Evolutionary conservation across 2,113 vertebrate species (phyloP).

Genomic region (Pseudopodoces humilis): DNA sequence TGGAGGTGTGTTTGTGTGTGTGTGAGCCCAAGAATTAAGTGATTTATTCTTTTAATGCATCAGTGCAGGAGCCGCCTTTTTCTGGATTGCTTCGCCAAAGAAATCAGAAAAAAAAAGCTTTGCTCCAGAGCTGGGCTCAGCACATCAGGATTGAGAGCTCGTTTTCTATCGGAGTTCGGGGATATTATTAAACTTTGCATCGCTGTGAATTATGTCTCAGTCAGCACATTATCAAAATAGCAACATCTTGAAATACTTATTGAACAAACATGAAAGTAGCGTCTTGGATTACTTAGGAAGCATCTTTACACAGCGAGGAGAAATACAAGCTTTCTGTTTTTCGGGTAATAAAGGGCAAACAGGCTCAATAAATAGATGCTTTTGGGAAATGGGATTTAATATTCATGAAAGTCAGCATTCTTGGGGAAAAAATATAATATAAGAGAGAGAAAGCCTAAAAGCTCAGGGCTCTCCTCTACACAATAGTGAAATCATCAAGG

Average conservation of each 20-base stretch:
- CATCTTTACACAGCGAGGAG: conserved; percentile 31
- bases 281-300: conserved; percentile 55
- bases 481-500: neutral
- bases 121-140: conserved; percentile 8
- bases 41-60: neutral
- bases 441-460: neutral
- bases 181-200: conserved; percentile 73
- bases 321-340: conserved; percentile 45
- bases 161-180: conserved; percentile 53
- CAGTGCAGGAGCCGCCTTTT: neutral
- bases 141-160: conserved; percentile 40
- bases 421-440: neutral
- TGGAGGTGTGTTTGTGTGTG: neutral
- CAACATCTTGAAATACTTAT: conserved; percentile 71
- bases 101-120: neutral
- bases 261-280: conserved; percentile 62
- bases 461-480: neutral
- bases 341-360: conserved; percentile 9
- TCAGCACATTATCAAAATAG: conserved; percentile 67
- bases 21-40: neutral
- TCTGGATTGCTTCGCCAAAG: neutral
- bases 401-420: conserved; percentile 22
- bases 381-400: conserved; percentile 27
- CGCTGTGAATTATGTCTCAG: conserved; percentile 72
- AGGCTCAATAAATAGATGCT: conserved; percentile 32